Conservation (phyloP, 2,797 vertebrate species). For the Lutjanus campechanus region DNA sequence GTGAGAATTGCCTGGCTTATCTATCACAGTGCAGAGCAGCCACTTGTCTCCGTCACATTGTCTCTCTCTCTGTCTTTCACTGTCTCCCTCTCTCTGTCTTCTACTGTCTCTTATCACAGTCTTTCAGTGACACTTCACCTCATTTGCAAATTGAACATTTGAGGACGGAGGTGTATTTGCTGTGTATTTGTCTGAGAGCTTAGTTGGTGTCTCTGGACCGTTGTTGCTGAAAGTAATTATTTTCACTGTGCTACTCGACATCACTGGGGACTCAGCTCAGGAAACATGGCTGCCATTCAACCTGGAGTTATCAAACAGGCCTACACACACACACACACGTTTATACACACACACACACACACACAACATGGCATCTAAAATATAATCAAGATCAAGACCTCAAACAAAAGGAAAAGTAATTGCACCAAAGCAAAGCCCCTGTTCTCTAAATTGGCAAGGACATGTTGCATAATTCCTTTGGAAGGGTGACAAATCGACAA, state of each 20-base stretch:
- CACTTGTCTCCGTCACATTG: slow-evolving; percentile 48
- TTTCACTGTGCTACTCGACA: slow-evolving; percentile 3
- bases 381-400: slow-evolving; percentile 1
- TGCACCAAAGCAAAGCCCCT: slow-evolving; percentile 16
- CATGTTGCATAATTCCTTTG: background rate
- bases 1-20: slow-evolving; percentile 57
- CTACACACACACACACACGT: too few relatives aligned
- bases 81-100: slow-evolving; percentile 13
- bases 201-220: slow-evolving; percentile 8
- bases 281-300: slow-evolving; percentile 5
- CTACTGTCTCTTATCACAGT: slow-evolving; percentile 36
- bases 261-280: slow-evolving; percentile 5
- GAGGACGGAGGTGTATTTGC: background rate
- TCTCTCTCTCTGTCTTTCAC: slow-evolving; percentile 17
- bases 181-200: background rate
- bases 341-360: too few relatives aligned
- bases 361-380: background rate
- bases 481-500: slow-evolving; percentile 1
- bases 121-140: slow-evolving; percentile 56
- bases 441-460: background rate
- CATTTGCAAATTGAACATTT: slow-evolving; percentile 46
- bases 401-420: background rate
- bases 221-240: slow-evolving; percentile 36
- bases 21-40: slow-evolving; percentile 42
- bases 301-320: background rate